Conservation (phyloP, 1,140 invertebrate genomes). For the Gyrodactylus bullatarudis region DNA sequence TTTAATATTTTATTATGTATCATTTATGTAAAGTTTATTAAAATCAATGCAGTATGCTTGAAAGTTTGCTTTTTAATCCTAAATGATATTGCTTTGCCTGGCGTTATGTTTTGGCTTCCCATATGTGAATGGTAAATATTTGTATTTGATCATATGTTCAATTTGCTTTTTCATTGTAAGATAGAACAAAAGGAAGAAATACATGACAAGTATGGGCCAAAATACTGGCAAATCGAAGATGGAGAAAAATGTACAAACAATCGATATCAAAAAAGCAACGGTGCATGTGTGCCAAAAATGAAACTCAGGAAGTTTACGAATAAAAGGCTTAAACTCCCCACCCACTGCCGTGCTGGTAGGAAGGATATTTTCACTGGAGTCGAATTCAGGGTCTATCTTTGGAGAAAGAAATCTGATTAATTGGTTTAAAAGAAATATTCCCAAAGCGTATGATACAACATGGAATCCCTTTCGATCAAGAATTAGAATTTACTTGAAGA, state of each 20-base stretch:
- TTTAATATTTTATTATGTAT: no score
- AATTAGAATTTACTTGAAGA: not conserved
- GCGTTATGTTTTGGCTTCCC: constrained; percentile 49
- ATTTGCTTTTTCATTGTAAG: constrained; percentile 99
- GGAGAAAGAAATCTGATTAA: not conserved
- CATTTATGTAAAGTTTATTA: no score
- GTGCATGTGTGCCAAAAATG: constrained; percentile 55
- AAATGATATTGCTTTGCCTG: no score
- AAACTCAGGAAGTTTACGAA: constrained; percentile 80
- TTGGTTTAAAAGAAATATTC: not conserved
- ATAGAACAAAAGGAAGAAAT: constrained; percentile 83
- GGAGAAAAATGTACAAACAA: constrained; percentile 78
- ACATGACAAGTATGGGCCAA: constrained; percentile 97
- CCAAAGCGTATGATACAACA: not conserved
- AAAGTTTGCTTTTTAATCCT: no score
- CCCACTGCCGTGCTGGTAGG: not conserved
- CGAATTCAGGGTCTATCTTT: not conserved
- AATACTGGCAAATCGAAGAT: constrained; percentile 96
- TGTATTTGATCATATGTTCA: constrained; percentile 97
- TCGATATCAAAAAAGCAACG: constrained; percentile 56
- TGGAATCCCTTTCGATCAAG: not conserved
- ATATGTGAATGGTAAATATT: constrained; percentile 83
- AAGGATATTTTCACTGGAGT: not conserved
- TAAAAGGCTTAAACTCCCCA: constrained; percentile 93
- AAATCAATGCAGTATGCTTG: no score